These are phyloP conservation scores for Drosophila kurseongensis DNA, from an alignment of 1,140 invertebrate genomes.

Conservation along the genomic window DNA sequence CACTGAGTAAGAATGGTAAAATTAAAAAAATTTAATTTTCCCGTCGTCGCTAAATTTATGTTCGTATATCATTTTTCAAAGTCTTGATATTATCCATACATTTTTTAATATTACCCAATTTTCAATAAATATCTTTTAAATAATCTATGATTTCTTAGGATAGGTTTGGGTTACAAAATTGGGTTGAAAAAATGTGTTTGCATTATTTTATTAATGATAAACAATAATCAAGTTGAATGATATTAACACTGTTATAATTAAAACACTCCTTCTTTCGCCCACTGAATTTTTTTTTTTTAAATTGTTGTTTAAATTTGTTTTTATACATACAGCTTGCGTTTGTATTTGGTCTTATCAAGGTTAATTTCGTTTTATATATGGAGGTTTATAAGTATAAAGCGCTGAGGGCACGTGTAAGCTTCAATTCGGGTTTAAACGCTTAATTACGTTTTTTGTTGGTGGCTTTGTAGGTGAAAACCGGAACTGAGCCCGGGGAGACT, in stretches of 20 bases:
- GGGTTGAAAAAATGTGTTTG: neutral
- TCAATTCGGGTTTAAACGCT: constrained; percentile 37
- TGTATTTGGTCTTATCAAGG: constrained; percentile 70
- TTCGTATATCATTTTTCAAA: no score
- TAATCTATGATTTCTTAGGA: no score
- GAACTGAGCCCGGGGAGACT: constrained; percentile 25
- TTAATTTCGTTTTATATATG: constrained; percentile 66
- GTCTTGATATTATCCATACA: no score
- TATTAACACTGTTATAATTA: constrained; percentile 19
- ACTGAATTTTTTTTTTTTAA: constrained; percentile 20
- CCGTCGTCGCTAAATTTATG: no score
- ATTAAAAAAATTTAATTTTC: no score
- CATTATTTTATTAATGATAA: no score
- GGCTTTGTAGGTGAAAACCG: constrained; percentile 30
- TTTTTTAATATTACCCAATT: neutral
- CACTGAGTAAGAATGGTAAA: no score
- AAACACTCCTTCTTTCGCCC: constrained; percentile 18
- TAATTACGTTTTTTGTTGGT: constrained; percentile 20
- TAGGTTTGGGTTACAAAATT: no score
- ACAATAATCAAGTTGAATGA: neutral
- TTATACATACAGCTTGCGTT: constrained; percentile 25
- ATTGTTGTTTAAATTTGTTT: constrained; percentile 20
- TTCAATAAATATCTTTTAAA: no score
- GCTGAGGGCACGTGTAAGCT: constrained; percentile 61
- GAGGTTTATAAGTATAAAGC: constrained; percentile 13